These are phyloP conservation scores for Hololepta plana DNA, from an alignment of 2,888 invertebrate species.

Conservation along the genomic window DNA sequence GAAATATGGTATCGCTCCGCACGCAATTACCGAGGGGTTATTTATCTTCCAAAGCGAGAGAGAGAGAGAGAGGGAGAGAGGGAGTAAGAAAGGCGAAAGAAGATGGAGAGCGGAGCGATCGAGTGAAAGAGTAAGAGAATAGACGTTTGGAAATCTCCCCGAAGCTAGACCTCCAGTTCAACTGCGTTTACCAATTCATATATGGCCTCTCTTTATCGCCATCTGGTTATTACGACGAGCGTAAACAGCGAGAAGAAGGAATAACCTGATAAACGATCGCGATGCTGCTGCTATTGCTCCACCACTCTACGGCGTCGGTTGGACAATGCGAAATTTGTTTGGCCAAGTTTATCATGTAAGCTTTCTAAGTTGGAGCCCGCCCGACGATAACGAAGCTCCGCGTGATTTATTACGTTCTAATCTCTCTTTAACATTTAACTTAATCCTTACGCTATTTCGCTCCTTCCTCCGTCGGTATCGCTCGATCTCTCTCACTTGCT, in stretches of 20 bases:
- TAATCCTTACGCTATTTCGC: no score
- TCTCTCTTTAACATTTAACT: no score
- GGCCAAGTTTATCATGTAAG: conserved; percentile 22
- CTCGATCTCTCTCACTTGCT: no score
- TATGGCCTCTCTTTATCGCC: conserved; percentile 7
- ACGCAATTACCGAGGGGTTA: conserved; percentile 37
- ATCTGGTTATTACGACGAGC: no score
- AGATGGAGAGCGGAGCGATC: conserved; percentile 2
- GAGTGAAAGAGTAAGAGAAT: conserved; percentile 10
- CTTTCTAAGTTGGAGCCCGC: conserved; percentile 17
- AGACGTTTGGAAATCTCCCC: conserved; percentile 14
- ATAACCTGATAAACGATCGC: conserved; percentile 15
- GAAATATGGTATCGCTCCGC: conserved; percentile 39
- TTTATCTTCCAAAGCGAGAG: conserved; percentile 27
- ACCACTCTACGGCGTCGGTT: no score
- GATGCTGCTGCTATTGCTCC: conserved; percentile 20
- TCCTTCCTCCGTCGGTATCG: no score
- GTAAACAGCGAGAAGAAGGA: no score
- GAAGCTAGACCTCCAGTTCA: conserved; percentile 1
- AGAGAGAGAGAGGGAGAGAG: conserved; percentile 10
- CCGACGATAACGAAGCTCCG: conserved; percentile 7
- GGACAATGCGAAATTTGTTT: conserved; percentile 25
- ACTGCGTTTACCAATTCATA: conserved; percentile 8
- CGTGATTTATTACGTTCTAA: conserved; percentile 1
- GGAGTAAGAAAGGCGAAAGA: no score